A percentile compares a stretch with the other conserved stretches of the same genome.
phyloP scores from a whole-genome alignment of 2,797 vertebrate species.

The Orestias chungarensis region DNA sequence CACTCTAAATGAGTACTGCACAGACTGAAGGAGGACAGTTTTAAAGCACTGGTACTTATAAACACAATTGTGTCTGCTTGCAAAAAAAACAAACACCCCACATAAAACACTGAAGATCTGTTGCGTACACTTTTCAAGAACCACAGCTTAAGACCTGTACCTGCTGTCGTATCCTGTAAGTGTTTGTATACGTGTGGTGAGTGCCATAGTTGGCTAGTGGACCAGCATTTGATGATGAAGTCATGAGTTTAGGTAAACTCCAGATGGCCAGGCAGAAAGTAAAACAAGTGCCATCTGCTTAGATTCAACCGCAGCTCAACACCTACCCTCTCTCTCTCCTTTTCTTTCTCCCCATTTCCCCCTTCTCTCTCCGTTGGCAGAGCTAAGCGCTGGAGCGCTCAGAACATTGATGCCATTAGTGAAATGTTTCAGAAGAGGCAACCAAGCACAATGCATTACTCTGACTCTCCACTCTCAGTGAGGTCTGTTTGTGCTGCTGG shows the following conservation, averaged over 20 bases:
- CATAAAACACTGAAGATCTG: slow-evolving; percentile 20
- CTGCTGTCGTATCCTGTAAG: slow-evolving; percentile 63
- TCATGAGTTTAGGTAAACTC: slow-evolving; percentile 86
- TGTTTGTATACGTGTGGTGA: slow-evolving; percentile 68
- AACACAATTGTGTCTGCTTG: slow-evolving; percentile 65
- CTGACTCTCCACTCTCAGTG: slow-evolving; percentile 66
- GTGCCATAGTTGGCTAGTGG: slow-evolving; percentile 78
- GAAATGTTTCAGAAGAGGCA: slow-evolving; percentile 83
- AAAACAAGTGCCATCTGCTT: slow-evolving; percentile 87
- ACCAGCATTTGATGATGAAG: slow-evolving; percentile 83
- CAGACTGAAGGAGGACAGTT: slow-evolving; percentile 73
- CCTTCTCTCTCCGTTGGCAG: slow-evolving; percentile 73
- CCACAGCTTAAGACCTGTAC: slow-evolving; percentile 44
- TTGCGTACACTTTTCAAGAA: slow-evolving; percentile 38
- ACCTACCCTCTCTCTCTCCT: slow-evolving; percentile 42
- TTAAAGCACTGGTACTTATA: slow-evolving; percentile 63
- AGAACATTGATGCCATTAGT: slow-evolving; percentile 82
- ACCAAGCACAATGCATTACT: slow-evolving; percentile 80
- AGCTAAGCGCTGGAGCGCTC: slow-evolving; percentile 65
- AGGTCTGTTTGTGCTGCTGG: slow-evolving; percentile 49
- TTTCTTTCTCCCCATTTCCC: slow-evolving; percentile 28
- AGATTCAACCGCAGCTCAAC: slow-evolving; percentile 80
- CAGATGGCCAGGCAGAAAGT: slow-evolving; percentile 83
- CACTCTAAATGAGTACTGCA: slow-evolving; percentile 70
- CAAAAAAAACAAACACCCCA: slow-evolving; percentile 27